Evolutionary conservation across 2,113 vertebrate genomes (phyloP), one percentile per base, ranked within the genome.

Genomic region (Pteronura brasiliensis): DNA sequence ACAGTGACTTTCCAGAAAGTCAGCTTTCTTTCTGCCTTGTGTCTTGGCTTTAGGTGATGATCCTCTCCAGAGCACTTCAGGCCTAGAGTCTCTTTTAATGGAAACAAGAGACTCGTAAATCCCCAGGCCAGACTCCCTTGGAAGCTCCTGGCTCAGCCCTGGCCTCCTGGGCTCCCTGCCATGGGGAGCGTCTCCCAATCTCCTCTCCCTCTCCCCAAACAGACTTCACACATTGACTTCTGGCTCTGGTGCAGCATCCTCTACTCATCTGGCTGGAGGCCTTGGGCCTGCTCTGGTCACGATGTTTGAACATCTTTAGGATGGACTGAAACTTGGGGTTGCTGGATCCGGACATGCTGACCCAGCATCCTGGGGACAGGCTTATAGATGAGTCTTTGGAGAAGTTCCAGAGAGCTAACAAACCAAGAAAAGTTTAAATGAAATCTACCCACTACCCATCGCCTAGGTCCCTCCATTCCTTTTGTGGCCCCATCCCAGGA

Each of bases 101-200:
- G 96, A 93, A 98, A 93, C 81, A 96, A 97, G 97, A 96, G 96
- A 95, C 97, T 97, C 1, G 15, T 98, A 98, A 97, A 98, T 91
- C 97, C 93, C 81, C 18, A 82, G 82, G 92, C 96, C 98, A 97
- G 97, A 98, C 88, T 96, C 92, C 77, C n/a, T 96, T 96, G 90
- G 97, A 97, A 98, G 96, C 92, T 97, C 65, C 88, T 96, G 96
- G 96, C 96, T 90, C 92, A 27, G 88, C 29, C 4, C 67, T 79
- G 0, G 11, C 55, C 80, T 95, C 88, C 95, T 14, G 93, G 98
- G 98, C 97, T 93, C 67, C 42, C 65, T 91, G 97, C 96, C 97
- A 96, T 0, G 11, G 90, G 93, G 63, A 97, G 52, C 20, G 0
- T 92, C 97, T 96, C 94, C 97, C 52, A 77, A 44, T 55, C 92